A percentile compares a stretch with the other conserved stretches of the same genome.
Evolutionary conservation across 2,888 invertebrate species (phyloP).

Genomic region (Cheilosia urbana): DNA sequence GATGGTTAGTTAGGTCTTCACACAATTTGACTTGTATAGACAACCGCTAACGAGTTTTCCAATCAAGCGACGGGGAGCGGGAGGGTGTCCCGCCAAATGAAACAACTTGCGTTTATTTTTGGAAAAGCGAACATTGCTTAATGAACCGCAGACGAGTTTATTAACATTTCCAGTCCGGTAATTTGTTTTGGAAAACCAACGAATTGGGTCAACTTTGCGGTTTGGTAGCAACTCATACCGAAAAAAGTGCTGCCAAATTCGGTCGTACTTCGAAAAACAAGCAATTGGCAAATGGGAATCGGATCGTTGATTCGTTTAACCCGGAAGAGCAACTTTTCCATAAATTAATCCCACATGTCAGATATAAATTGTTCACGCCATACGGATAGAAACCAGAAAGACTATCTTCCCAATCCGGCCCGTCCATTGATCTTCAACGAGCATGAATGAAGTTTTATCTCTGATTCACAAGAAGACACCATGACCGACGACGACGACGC

Average conservation of each 20-base stretch:
- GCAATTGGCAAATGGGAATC: neutral
- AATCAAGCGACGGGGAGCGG: slow-evolving; percentile 28
- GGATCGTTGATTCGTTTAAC: slow-evolving; percentile 3
- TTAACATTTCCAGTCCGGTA: neutral
- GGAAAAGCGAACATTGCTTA: neutral
- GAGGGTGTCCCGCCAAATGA: slow-evolving; percentile 6
- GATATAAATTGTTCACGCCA: slow-evolving; percentile 4
- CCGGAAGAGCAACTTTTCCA: slow-evolving; percentile 5
- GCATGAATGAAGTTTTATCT: slow-evolving; percentile 53
- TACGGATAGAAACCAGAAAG: slow-evolving; percentile 18
- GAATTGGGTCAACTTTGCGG: slow-evolving; percentile 14
- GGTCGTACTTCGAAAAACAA: neutral
- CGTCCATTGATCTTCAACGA: slow-evolving; percentile 1
- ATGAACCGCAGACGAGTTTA: slow-evolving; percentile 10
- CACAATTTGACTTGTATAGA: slow-evolving; percentile 29
- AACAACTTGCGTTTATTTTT: neutral
- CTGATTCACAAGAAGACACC: slow-evolving; percentile 14
- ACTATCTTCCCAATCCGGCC: neutral
- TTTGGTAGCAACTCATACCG: neutral
- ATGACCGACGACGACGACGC: neutral
- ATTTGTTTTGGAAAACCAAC: neutral
- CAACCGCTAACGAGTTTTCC: slow-evolving; percentile 48
- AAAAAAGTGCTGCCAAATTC: slow-evolving; percentile 36
- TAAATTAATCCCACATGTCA: slow-evolving; percentile 12
- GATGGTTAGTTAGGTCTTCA: slow-evolving; percentile 27